These are phyloP conservation scores for Labeo calbasu DNA, from an alignment of 2,797 vertebrate species.

Conservation along the genomic window DNA sequence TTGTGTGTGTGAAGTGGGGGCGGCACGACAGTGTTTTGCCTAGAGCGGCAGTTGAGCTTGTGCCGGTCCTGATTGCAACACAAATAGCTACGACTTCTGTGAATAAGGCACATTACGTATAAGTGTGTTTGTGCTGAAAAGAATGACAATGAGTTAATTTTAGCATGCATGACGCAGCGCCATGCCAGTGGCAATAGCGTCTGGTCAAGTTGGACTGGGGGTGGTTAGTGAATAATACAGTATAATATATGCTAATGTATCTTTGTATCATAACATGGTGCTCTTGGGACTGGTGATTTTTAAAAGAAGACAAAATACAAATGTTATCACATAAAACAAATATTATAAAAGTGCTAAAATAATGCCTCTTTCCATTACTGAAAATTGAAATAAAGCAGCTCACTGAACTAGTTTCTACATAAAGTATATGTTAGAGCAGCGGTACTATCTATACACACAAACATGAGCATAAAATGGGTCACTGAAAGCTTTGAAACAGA, in stretches of 20 bases:
- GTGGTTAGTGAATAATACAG: not conserved
- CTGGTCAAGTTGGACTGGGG: not conserved
- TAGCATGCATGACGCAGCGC: not conserved
- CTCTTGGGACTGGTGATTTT: not conserved
- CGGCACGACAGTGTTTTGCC: not conserved
- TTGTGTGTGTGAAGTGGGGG: not conserved
- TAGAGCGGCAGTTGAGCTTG: not conserved
- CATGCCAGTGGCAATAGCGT: not conserved
- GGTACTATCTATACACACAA: not conserved
- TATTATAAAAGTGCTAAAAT: not conserved
- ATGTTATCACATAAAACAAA: not conserved
- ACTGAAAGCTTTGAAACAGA: conserved; percentile 26
- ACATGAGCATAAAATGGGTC: conserved; percentile 17
- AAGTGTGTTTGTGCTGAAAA: not conserved
- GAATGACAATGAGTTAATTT: not conserved
- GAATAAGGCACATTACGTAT: not conserved
- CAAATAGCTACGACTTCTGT: not conserved
- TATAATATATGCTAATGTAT: conserved; percentile 16
- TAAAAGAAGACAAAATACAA: not conserved
- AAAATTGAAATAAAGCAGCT: not conserved
- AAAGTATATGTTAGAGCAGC: not conserved
- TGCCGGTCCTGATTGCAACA: not conserved
- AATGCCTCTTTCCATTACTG: not conserved
- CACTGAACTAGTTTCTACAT: not conserved
- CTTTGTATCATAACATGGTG: not conserved